Percentiles rank a stretch among this genome's conserved stretches.
phyloP scores from a whole-genome alignment of 2,113 vertebrate species.

The crab-eating macaque (Macaca fascicularis) region DNA sequence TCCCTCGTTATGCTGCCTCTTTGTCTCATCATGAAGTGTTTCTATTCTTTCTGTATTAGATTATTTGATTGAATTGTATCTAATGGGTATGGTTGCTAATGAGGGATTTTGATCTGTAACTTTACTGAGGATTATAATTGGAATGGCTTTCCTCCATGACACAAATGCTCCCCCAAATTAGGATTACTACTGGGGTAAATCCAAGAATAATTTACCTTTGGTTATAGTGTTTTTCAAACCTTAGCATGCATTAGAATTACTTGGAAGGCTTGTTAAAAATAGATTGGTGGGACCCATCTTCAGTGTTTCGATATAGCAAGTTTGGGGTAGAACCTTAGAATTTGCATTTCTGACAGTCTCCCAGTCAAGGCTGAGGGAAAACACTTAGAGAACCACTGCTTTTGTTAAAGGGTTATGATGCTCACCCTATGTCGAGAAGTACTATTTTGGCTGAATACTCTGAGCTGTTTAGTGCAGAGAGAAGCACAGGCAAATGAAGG shows the following conservation, averaged over 20 bases:
- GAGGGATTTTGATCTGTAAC: background rate
- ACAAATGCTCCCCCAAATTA: background rate
- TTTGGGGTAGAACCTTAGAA: background rate
- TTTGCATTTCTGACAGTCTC: background rate
- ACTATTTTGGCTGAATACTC: background rate
- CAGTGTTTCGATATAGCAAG: background rate
- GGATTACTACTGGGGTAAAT: background rate
- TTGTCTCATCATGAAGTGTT: background rate
- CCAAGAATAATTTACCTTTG: background rate
- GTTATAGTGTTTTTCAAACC: background rate
- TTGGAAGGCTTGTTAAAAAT: background rate
- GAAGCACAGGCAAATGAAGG: fast-evolving
- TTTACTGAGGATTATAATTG: background rate
- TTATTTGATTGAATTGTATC: background rate
- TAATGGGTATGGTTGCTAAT: background rate
- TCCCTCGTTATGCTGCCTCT: background rate
- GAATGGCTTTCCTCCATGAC: background rate
- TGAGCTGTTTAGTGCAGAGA: background rate
- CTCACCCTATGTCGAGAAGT: background rate
- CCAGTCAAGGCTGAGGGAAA: background rate
- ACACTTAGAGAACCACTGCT: background rate
- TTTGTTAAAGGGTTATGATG: background rate
- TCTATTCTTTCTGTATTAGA: background rate
- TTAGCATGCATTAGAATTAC: background rate
- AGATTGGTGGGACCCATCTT: background rate